Base-by-base conservation (phyloP, 2,888 invertebrate species). In the Anagyrus pseudococci region DNA sequence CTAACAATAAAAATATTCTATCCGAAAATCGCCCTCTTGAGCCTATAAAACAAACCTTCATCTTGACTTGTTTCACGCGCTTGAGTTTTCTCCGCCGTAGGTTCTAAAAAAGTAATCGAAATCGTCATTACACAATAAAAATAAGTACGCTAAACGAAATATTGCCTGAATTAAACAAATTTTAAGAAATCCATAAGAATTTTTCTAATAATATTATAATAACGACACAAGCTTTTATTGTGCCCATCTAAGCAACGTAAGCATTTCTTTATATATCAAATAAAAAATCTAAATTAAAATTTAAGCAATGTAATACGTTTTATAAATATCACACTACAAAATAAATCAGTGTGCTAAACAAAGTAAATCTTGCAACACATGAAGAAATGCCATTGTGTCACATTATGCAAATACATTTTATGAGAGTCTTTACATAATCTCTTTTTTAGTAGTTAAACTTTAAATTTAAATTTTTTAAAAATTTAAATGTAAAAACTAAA, bases 21-120 rank as follows among this genome's bases (percentile, higher is more conserved):
- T 73, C 87, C 87, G 75, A 87, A 87, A 71, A 87, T 83, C 26
- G 86, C 86, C 73, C 79, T 83, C 80, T 87, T 87, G 73, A 88
- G 85, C 81, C 85, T 86, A 72, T 75, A 78, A 69, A 88, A 81
- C 57, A 87, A 72, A 70, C 87, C 84, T 62, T 82, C 79, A 68
- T 81, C 81, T 69, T 79, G 76, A 59, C 69, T 71, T 33, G 57
- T 67, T 52, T 73, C 66, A 44, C 60, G 81, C 77, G 80, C 78
- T 81, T 83, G 81, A 75, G 83, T 80, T 81, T 83, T 77, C 69
- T 77, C 79, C 78, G 84, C 82, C 80, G 72, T 82, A 73, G 81
- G 33, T 37, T 37, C 85, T 85, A 83, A 83, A 83, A 75, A 72
- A 73, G 69, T 62, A 76, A 70, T 64, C 50, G 58, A 25, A 48